Conservation (phyloP, 2,113 vertebrate genomes). For the Spilogale gracilis region DNA sequence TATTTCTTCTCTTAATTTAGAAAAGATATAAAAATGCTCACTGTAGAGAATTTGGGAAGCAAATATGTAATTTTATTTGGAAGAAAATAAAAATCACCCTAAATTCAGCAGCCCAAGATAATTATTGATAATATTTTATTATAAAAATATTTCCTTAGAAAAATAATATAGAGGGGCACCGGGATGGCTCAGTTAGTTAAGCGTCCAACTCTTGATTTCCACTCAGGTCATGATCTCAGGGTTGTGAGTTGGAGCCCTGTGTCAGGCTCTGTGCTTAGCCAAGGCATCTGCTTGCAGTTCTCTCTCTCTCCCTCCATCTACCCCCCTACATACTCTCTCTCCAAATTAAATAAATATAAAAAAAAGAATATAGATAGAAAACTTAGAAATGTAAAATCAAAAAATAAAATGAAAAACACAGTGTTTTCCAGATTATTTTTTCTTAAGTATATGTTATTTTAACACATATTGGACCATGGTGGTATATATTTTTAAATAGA, state of each 20-base stretch:
- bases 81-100: conserved; percentile 40
- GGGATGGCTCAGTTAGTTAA: not conserved
- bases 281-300: not conserved
- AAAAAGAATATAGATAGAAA: conserved; percentile 37
- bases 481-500: conserved; percentile 25
- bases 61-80: not conserved
- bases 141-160: conserved; percentile 1
- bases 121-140: not conserved
- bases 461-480: not conserved
- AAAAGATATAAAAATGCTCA: conserved; percentile 14
- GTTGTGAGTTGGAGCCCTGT: not conserved
- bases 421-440: not conserved
- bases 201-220: not conserved
- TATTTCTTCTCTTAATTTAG: not conserved
- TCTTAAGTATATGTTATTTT: not conserved
- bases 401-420: not conserved
- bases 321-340: not conserved
- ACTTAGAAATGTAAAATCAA: conserved; percentile 26
- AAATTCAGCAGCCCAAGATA: conserved; percentile 16
- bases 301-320: not conserved
- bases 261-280: not conserved
- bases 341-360: not conserved
- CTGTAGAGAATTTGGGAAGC: not conserved
- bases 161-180: not conserved
- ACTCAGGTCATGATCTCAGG: not conserved